These are phyloP conservation scores for Dicerorhinus sumatrensis DNA, from an alignment of 2,113 vertebrate species.

Conservation along the genomic window DNA sequence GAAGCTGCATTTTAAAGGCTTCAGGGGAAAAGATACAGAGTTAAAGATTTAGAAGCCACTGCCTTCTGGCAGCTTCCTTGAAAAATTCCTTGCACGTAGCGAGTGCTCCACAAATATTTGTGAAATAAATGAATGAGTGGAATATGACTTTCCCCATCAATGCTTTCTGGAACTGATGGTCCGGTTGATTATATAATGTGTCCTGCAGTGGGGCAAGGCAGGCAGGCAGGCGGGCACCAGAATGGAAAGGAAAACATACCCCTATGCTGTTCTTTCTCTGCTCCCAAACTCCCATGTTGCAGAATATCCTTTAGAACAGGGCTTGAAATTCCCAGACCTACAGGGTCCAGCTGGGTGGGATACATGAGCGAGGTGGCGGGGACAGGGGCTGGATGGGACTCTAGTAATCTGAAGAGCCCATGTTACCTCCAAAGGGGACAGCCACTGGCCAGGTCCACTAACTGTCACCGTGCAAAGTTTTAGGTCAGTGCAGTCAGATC, in stretches of 20 bases:
- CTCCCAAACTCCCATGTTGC: not conserved
- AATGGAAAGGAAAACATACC: not conserved
- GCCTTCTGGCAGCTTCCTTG: not conserved
- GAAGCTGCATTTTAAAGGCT: not conserved
- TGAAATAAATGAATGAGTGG: not conserved
- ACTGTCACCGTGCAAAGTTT: not conserved
- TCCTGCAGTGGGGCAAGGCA: not conserved
- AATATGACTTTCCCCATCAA: not conserved
- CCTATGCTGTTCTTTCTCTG: not conserved
- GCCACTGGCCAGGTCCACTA: not conserved
- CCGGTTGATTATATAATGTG: not conserved
- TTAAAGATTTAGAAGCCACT: not conserved
- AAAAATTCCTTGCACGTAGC: not conserved
- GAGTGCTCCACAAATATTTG: not conserved
- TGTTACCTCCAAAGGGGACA: not conserved
- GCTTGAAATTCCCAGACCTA: not conserved
- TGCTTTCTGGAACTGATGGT: not conserved
- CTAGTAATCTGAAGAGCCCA: not conserved
- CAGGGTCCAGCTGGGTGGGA: not conserved
- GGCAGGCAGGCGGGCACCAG: not conserved
- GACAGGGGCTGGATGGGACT: not conserved
- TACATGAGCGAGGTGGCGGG: accelerated
- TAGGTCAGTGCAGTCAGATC: not conserved
- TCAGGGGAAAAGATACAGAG: not conserved
- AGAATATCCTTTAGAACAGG: not conserved